Evolutionary conservation across 2,888 invertebrate genomes (phyloP).

Genomic region (Callyntrura sp.): DNA sequence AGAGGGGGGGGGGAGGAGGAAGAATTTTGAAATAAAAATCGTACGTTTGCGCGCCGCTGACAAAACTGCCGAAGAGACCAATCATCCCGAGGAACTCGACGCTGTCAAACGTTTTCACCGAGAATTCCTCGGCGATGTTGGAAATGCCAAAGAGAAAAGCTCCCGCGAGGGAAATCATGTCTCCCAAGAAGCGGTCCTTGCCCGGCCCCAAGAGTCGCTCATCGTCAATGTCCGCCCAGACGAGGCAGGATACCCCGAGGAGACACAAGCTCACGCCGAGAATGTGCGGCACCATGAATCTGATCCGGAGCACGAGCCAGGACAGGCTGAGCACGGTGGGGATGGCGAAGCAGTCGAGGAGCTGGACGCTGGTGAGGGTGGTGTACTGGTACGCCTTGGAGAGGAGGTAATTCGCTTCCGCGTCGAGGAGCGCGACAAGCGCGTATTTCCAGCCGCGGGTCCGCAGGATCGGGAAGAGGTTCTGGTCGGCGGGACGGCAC

Average conservation of each 20-base stretch:
- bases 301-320: constrained; percentile 91
- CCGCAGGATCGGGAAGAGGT: constrained; percentile 89
- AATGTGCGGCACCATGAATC: constrained; percentile 89
- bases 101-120: constrained; percentile 89
- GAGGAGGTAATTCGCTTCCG: constrained; percentile 94
- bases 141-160: constrained; percentile 92
- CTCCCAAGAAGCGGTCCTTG: constrained; percentile 92
- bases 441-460: constrained; percentile 92
- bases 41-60: constrained; percentile 86
- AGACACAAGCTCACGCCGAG: constrained; percentile 92
- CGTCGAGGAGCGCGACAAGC: constrained; percentile 92
- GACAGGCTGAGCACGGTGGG: constrained; percentile 92
- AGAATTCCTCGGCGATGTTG: constrained; percentile 92
- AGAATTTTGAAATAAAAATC: background rate
- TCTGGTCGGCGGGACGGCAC: constrained; percentile 89
- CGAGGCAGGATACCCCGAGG: constrained; percentile 93
- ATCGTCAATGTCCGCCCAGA: constrained; percentile 92
- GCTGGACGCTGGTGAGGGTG: constrained; percentile 89
- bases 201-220: constrained; percentile 77
- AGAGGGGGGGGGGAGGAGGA: too few relatives aligned
- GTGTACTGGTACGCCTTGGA: constrained; percentile 93
- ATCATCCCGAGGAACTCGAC: constrained; percentile 93
- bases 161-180: constrained; percentile 92
- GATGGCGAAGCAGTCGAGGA: constrained; percentile 94
- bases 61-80: constrained; percentile 92